Percentiles rank a stretch among this genome's conserved stretches.
These are phyloP conservation scores for Galerucella nymphaeae DNA, from an alignment of 2,888 invertebrate genomes.

Conservation along the genomic window DNA sequence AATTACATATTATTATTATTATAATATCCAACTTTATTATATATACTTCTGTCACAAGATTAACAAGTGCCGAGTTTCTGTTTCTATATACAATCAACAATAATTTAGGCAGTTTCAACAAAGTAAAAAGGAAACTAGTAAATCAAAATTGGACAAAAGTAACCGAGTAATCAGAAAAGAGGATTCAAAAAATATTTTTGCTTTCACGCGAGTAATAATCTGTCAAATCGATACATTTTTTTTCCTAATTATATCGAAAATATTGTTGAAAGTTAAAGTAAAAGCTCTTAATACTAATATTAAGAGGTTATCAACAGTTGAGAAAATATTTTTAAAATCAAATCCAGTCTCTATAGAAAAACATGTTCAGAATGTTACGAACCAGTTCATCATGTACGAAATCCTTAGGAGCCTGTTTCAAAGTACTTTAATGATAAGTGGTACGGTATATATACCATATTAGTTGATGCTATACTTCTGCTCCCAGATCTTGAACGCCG, in stretches of 20 bases:
- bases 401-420: not conserved
- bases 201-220: no score
- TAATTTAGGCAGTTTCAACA: not conserved
- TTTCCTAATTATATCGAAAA: no score
- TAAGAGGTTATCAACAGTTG: no score
- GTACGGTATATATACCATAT: not conserved
- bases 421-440: not conserved
- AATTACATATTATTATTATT: no score
- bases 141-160: no score
- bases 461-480: slow-evolving; percentile 65
- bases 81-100: not conserved
- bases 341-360: slow-evolving; percentile 5
- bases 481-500: slow-evolving; percentile 83
- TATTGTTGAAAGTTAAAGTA: no score
- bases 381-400: not conserved
- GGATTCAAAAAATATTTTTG: no score
- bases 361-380: not conserved
- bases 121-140: not conserved
- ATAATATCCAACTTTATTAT: slow-evolving; percentile 24
- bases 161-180: no score
- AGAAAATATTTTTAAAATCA: not conserved
- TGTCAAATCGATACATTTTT: no score
- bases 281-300: no score
- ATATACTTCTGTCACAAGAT: slow-evolving; percentile 14
- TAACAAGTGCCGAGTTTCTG: slow-evolving; percentile 13